Conservation (phyloP, 2,113 vertebrate genomes). For the Turnix velox region DNA sequence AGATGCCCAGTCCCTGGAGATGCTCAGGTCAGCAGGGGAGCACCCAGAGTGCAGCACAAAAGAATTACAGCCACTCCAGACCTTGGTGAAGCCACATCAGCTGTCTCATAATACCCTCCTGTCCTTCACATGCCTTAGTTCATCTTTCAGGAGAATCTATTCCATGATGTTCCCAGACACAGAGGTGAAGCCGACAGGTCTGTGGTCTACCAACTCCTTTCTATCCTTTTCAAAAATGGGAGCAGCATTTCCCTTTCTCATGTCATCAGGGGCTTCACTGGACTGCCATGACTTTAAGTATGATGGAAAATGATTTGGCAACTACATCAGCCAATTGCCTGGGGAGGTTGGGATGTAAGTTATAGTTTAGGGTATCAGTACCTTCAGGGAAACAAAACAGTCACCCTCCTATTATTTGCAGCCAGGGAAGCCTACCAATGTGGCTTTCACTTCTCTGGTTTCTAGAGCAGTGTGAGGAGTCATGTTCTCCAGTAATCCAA, state of each 20-base stretch:
- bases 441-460: neutral
- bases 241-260: neutral
- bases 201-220: neutral
- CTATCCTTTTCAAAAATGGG: neutral
- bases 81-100: neutral
- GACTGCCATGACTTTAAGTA: neutral
- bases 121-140: neutral
- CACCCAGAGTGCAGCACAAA: neutral
- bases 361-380: neutral
- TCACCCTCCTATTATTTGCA: neutral
- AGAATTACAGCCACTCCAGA: neutral
- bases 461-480: neutral
- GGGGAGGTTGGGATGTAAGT: neutral
- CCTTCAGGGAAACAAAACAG: neutral
- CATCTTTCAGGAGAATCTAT: neutral
- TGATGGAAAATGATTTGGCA: neutral
- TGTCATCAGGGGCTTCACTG: neutral
- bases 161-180: neutral
- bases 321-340: neutral
- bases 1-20: neutral
- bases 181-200: neutral
- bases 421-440: neutral
- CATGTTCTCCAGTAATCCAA: neutral
- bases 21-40: neutral
- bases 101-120: neutral